Conservation (phyloP, 2,113 vertebrate genomes). For the Cranoglanis bouderius region DNA sequence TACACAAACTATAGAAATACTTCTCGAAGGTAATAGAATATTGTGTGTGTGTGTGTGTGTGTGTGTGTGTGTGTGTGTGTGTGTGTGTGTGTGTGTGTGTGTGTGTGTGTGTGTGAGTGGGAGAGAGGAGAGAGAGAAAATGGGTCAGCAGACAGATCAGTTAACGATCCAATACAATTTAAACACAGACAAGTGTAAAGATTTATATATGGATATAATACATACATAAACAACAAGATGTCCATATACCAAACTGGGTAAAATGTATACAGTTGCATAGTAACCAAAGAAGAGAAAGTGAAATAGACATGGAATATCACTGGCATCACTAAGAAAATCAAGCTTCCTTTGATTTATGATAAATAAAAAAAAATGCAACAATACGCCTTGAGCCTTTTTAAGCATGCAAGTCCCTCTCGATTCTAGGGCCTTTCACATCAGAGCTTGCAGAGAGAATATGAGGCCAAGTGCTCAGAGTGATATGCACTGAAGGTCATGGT, state of each 20-base stretch:
- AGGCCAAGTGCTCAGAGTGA: neutral
- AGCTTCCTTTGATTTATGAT: conserved; percentile 47
- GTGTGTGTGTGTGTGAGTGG: conserved; percentile 55
- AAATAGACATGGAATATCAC: conserved; percentile 37
- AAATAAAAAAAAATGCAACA: conserved; percentile 49
- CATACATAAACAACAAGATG: neutral
- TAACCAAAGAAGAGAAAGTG: neutral
- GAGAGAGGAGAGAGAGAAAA: too few species aligned
- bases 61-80: conserved; percentile 41
- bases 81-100: conserved; percentile 43
- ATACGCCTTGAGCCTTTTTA: conserved; percentile 24
- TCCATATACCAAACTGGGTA: neutral
- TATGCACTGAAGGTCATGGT: conserved; percentile 4
- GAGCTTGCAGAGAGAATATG: neutral
- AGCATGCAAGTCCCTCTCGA: too few species aligned
- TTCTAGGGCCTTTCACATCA: neutral
- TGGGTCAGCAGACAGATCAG: conserved; percentile 74
- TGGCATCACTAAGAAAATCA: conserved; percentile 53
- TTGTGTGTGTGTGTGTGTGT: conserved; percentile 38
- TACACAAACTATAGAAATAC: neutral
- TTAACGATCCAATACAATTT: conserved; percentile 59
- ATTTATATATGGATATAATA: neutral
- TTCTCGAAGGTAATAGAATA: neutral
- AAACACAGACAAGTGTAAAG: neutral
- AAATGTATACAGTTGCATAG: neutral